A percentile compares a stretch with the other conserved stretches of the same genome.
phyloP scores from a whole-genome alignment of 2,113 vertebrate genomes.

The Apodemus sylvaticus region DNA sequence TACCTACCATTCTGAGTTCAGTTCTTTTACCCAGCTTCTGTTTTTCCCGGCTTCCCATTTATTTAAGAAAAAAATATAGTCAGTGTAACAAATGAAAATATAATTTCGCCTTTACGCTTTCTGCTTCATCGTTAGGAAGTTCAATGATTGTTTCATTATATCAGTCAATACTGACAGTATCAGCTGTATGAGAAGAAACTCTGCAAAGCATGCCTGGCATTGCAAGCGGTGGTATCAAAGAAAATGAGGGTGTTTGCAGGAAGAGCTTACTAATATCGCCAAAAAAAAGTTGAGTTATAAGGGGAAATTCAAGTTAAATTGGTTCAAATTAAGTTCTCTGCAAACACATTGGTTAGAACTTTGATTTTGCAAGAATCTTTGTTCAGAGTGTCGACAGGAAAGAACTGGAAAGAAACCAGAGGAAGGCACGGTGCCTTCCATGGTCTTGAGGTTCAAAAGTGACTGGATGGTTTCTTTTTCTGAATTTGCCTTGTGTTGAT shows the following conservation, averaged over 20 bases:
- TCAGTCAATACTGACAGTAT: background rate
- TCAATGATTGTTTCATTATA: background rate
- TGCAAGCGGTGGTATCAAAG: background rate
- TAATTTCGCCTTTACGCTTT: background rate
- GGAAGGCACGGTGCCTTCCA: background rate
- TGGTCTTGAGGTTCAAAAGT: background rate
- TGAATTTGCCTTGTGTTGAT: background rate
- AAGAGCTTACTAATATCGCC: background rate
- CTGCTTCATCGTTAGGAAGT: slow-evolving; percentile 1
- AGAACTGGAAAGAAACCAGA: background rate
- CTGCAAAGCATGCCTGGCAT: background rate
- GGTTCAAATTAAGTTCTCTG: background rate
- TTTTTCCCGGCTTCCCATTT: slow-evolving; percentile 41
- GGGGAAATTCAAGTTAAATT: background rate
- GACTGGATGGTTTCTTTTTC: background rate
- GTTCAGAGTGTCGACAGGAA: background rate
- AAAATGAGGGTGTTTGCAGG: background rate
- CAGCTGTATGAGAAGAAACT: background rate
- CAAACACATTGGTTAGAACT: background rate
- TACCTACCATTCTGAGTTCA: slow-evolving; percentile 38
- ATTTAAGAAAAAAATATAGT: slow-evolving; percentile 21
- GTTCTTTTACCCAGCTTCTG: slow-evolving; percentile 52
- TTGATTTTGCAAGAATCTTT: slow-evolving; percentile 15
- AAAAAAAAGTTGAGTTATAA: background rate
- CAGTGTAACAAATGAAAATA: slow-evolving; percentile 46